Conservation (phyloP, 2,888 invertebrate species). For the Mythimna pallens region DNA sequence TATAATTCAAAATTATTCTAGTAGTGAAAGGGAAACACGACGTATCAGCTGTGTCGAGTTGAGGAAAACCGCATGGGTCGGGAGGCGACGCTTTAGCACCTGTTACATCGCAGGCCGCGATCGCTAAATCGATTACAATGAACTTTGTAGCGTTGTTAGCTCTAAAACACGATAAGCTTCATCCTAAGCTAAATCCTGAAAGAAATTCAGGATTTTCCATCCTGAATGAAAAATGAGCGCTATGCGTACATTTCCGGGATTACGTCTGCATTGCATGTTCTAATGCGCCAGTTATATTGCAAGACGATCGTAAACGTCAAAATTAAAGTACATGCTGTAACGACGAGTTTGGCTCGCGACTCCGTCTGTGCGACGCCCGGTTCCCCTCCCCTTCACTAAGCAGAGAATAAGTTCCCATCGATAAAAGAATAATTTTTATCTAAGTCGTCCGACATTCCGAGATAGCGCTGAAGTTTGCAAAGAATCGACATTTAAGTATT, state of each 20-base stretch:
- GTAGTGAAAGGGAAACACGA: conserved; percentile 23
- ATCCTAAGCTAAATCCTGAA: too few relatives aligned
- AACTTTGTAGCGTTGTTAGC: conserved; percentile 19
- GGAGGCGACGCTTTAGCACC: conserved; percentile 46
- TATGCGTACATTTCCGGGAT: conserved; percentile 47
- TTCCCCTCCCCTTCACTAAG: conserved; percentile 30
- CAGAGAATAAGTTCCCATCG: conserved; percentile 51
- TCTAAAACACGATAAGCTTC: neutral
- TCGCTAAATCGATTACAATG: conserved; percentile 46
- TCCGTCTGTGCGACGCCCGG: conserved; percentile 51
- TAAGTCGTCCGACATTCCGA: conserved; percentile 55
- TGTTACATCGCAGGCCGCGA: conserved; percentile 55
- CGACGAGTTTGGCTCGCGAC: conserved; percentile 51
- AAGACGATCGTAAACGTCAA: conserved; percentile 53
- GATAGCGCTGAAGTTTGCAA: conserved; percentile 54
- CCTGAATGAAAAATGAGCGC: conserved; percentile 27
- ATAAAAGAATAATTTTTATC: conserved; percentile 57
- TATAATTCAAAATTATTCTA: conserved; percentile 33
- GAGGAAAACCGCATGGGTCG: conserved; percentile 49
- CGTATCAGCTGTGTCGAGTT: conserved; percentile 53
- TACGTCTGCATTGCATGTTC: conserved; percentile 31
- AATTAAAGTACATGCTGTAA: conserved; percentile 48
- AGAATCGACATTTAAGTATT: conserved; percentile 55
- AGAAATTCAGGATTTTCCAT: conserved; percentile 9
- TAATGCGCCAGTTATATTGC: conserved; percentile 37